Evolutionary conservation across 2,797 vertebrate species (phyloP), one percentile per base, ranked within the genome.

Genomic region (Acanthurus tractus): DNA sequence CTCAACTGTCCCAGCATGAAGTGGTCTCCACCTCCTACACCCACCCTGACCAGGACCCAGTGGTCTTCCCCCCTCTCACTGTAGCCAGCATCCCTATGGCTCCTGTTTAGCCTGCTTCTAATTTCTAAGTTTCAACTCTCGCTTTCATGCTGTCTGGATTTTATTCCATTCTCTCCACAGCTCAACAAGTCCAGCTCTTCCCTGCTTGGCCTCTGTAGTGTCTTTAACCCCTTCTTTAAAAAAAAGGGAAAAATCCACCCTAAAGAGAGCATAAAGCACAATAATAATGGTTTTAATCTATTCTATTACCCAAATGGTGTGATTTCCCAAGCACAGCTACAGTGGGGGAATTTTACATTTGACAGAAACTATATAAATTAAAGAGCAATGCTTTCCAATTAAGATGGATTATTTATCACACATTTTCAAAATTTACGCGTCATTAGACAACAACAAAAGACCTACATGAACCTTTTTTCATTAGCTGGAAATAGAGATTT

Each of bases 51-150:
- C 76, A 68, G 48, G 84, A 91, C 20, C 89, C 86, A 0, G 78
- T 89, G 5, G 18, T 85, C 69, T 90, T 93, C 56, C 76, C 88
- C 3, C 86, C 90, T 13, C 87, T 90, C 34, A 48, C 89, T 40
- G 36, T 5, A 17, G 85, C 57, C 20, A 77, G 69, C 73, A 53
- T 88, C 63, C 86, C 89, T 3, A 4, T 56, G 29, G 34, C 52
- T 77, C 65, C 74, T 58, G 17, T 73, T 61, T 86, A 81, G 68
- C 45, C 22, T 0, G 0, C 54, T 44, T 34, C 29, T 34, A 34
- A 34, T 7, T 8, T 3, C 6, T 12, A 23, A 17, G 25, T 17
- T 54, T 48, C 48, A 17, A 4, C 17, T 17, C 15, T 49, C 38
- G 38, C 11, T 40, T 9, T 40, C 11, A 12, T 12, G 11, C 38